Percentiles rank a stretch among this genome's conserved stretches.
These are phyloP conservation scores for Pararge aegeria DNA, from an alignment of 1,140 invertebrate species.

Conservation along the genomic window DNA sequence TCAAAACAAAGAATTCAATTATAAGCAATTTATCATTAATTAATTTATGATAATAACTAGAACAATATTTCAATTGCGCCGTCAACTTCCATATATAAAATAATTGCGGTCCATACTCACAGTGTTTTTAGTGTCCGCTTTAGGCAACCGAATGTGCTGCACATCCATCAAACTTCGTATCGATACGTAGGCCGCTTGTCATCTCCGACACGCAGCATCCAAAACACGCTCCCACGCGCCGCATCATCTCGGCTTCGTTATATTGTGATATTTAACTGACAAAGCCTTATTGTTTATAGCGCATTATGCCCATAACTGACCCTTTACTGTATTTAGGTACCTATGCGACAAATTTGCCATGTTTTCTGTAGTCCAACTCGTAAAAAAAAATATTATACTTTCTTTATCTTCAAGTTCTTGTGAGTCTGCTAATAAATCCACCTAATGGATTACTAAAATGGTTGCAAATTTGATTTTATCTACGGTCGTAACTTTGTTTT, in stretches of 20 bases:
- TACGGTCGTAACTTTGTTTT: no score
- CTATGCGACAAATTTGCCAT: neutral
- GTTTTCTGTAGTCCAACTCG: neutral
- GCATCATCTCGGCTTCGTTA: slow-evolving; percentile 18
- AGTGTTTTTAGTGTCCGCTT: neutral
- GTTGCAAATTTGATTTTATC: no score
- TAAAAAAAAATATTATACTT: neutral
- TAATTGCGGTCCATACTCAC: neutral
- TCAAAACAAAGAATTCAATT: no score
- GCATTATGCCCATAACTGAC: slow-evolving; percentile 24
- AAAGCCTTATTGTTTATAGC: slow-evolving; percentile 23
- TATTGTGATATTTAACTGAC: neutral
- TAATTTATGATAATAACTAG: neutral
- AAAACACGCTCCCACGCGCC: slow-evolving; percentile 25
- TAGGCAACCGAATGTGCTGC: neutral
- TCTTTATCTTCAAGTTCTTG: neutral
- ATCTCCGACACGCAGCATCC: slow-evolving; percentile 9
- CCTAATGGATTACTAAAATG: no score
- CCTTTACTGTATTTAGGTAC: slow-evolving; percentile 3
- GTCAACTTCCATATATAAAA: neutral
- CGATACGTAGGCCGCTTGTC: slow-evolving; percentile 3
- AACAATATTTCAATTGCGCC: neutral
- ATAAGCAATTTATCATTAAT: no score
- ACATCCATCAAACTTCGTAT: slow-evolving; percentile 4
- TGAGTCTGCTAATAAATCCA: no score